phyloP scores from a whole-genome alignment of 2,113 vertebrate genomes.

The Aramus guarauna region DNA sequence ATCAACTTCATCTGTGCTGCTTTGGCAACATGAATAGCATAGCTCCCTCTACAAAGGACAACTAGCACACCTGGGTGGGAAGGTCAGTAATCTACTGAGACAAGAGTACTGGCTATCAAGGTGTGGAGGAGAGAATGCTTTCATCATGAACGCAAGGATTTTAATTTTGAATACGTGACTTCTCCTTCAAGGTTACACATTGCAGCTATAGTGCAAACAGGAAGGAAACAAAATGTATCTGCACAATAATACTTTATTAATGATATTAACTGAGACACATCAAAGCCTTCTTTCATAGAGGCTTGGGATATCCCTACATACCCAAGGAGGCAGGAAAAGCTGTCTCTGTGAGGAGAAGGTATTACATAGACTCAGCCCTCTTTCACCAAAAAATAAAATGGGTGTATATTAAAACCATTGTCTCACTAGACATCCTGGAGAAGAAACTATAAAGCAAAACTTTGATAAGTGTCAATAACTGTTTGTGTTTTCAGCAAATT shows the following conservation, averaged over 20 bases:
- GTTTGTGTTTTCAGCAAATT: neutral
- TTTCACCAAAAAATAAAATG: neutral
- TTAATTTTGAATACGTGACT: neutral
- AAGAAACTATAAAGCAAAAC: neutral
- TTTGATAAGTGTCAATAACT: neutral
- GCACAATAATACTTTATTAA: neutral
- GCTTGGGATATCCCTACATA: neutral
- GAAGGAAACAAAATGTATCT: neutral
- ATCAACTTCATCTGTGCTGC: neutral
- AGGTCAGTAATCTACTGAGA: neutral
- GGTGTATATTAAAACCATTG: neutral
- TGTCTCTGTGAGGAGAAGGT: neutral
- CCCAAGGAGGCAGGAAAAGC: neutral
- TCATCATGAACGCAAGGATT: neutral
- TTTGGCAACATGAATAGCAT: neutral
- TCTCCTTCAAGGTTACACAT: neutral
- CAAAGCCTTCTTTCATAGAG: neutral
- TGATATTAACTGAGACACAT: neutral
- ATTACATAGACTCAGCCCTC: neutral
- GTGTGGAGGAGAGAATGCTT: neutral
- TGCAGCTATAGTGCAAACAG: neutral
- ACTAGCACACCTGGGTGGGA: rapidly evolving
- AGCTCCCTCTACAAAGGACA: rapidly evolving
- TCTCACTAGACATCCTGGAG: neutral
- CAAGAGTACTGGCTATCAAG: neutral